Evolutionary conservation across 2,797 vertebrate genomes (phyloP), one percentile per base, ranked within the genome.

Genomic region (Sebastes oblongus): DNA sequence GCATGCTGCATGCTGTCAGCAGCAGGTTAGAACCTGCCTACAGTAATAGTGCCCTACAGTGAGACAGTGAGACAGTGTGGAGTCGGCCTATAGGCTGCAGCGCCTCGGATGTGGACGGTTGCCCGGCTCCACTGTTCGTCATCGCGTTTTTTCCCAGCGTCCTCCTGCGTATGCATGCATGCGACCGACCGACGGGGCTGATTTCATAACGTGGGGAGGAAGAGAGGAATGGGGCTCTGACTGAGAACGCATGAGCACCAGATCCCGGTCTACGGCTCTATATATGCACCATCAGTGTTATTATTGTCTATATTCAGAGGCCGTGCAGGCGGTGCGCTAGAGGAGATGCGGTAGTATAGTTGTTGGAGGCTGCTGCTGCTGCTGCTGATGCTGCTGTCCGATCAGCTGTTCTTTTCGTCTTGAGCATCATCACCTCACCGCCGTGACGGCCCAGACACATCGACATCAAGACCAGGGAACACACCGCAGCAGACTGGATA

Each of bases 391-490:
- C 87, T 90, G 91, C 84, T 70, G 87, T 86, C 82, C 90, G 80
- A 93, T 93, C 94, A 92, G 92, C 93, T 93, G 88, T 89, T 94
- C 70, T 91, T 90, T 90, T 89, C 81, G 85, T 95, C 89, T 91
- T 84, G 87, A 94, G 91, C 94, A 94, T 95, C 93, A 91, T 93
- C 34, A 36, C 34, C 34, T 36, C 11, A 36, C 34, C 92, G 91
- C 85, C 88, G 86, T 56, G 87, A 89, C 90, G 89, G 90, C 82
- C 12, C 77, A 85, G 52, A 90, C 74, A 82, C 68, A 91, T 67
- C 86, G 72, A 86, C 42, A 87, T 66, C 86, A 65, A 82, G 80
- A 86, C 86, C 86, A 91, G 92, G 86, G 90, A 36, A 36, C 34
- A 92, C 89, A 77, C 90, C 80, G 34, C 34, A 36, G 88, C 89